These are phyloP conservation scores for Ctenopoma kingsleyae DNA, from an alignment of 2,797 vertebrate species.

Conservation along the genomic window DNA sequence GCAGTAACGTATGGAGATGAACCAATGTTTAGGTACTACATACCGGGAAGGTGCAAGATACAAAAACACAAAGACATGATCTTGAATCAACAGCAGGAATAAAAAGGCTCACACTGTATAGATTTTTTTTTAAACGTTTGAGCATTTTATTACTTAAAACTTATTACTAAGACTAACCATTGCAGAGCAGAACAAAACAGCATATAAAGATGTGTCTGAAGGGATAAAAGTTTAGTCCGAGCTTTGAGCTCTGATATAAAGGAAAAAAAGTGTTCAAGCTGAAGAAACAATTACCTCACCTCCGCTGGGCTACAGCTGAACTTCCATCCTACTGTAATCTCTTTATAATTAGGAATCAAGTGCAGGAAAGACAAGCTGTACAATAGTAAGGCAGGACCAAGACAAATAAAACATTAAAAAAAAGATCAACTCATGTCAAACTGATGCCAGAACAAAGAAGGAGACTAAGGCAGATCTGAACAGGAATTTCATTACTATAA, in stretches of 20 bases:
- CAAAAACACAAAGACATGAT: too few relatives aligned
- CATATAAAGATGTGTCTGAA: conserved; percentile 56
- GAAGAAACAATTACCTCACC: conserved; percentile 48
- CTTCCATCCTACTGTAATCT: conserved; percentile 42
- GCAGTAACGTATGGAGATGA: too few relatives aligned
- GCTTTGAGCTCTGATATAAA: conserved; percentile 35
- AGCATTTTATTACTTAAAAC: conserved; percentile 82
- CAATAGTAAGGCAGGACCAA: conserved; percentile 57
- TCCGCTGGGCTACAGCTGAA: conserved; percentile 35
- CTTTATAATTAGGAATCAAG: conserved; percentile 43
- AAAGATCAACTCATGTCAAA: conserved; percentile 46
- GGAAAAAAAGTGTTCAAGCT: conserved; percentile 21
- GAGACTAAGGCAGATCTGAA: conserved; percentile 48
- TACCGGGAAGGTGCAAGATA: neutral
- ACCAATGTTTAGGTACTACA: neutral
- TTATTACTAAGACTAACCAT: conserved; percentile 56
- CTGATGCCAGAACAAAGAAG: conserved; percentile 68
- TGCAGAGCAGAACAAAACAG: conserved; percentile 49
- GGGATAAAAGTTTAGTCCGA: conserved; percentile 40
- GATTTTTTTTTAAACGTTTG: conserved; percentile 40
- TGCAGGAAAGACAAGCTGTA: conserved; percentile 48
- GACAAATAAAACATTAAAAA: conserved; percentile 50
- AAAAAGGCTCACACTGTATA: neutral
- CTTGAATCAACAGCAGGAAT: neutral
- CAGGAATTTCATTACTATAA: conserved; percentile 44